Percentiles rank a stretch among this genome's conserved stretches.
Evolutionary conservation across 2,113 vertebrate genomes (phyloP).

Genomic region (Clarias gariepinus): DNA sequence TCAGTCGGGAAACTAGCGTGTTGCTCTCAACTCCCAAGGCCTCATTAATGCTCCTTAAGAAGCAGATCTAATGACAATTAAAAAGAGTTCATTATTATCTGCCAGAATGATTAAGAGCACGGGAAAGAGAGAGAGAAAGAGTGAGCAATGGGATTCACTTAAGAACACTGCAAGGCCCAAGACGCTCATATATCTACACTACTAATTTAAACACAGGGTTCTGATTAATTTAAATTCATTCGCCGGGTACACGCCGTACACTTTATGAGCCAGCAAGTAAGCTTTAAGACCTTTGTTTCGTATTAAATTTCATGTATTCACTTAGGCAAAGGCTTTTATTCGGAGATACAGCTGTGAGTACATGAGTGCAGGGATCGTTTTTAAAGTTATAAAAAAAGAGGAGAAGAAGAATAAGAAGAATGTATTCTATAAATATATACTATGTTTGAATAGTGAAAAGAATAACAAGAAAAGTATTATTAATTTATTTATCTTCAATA

Average conservation of each 20-base stretch:
- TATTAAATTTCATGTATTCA: conserved; percentile 22
- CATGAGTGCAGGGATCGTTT: neutral
- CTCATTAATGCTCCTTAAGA: conserved; percentile 50
- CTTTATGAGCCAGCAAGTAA: neutral
- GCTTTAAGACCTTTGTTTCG: conserved; percentile 13
- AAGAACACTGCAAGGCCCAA: conserved; percentile 44
- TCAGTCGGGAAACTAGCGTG: conserved; percentile 3
- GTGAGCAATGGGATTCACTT: conserved; percentile 48
- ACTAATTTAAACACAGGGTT: conserved; percentile 38
- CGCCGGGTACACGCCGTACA: neutral
- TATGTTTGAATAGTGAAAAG: neutral
- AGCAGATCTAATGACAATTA: conserved; percentile 58
- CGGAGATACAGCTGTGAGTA: neutral
- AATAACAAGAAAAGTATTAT: neutral
- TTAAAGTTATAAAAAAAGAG: neutral
- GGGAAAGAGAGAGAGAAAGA: conserved; percentile 35
- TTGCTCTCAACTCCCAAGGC: conserved; percentile 35
- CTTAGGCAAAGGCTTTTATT: conserved; percentile 12
- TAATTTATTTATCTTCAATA: neutral
- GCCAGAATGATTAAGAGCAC: conserved; percentile 57
- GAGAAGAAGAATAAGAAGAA: neutral
- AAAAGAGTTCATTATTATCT: conserved; percentile 62
- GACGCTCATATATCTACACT: conserved; percentile 38
- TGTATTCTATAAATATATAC: neutral
- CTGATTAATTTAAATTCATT: conserved; percentile 38